Percentiles rank a stretch among this genome's conserved stretches.
These are phyloP conservation scores for Chaenodraco wilsoni DNA, from an alignment of 2,797 vertebrate genomes.

Conservation along the genomic window DNA sequence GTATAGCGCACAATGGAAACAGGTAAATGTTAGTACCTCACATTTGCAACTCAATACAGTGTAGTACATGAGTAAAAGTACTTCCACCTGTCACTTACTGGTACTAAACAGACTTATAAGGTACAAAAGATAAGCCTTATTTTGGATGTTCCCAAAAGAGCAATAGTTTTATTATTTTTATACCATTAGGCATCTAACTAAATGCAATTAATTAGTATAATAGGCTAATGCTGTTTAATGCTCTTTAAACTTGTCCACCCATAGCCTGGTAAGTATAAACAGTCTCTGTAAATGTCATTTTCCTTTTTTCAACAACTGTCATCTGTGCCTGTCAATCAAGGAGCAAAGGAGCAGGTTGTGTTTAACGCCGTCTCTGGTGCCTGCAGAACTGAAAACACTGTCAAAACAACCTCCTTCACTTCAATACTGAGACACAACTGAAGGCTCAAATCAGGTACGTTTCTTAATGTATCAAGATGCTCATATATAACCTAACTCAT, in stretches of 20 bases:
- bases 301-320: conserved; percentile 60
- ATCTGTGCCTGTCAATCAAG: conserved; percentile 83
- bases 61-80: no score
- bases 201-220: neutral
- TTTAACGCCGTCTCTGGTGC: conserved; percentile 32
- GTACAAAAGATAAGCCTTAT: neutral
- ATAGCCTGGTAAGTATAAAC: neutral
- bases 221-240: neutral
- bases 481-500: conserved; percentile 2
- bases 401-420: conserved; percentile 6
- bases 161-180: neutral
- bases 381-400: conserved; percentile 33
- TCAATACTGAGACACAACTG: conserved; percentile 19
- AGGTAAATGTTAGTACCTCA: no score
- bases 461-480: neutral
- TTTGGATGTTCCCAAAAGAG: neutral
- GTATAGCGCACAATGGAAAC: no score
- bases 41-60: no score
- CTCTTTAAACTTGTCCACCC: neutral
- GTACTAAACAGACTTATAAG: neutral
- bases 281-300: conserved; percentile 31
- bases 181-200: neutral
- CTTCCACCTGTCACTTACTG: neutral
- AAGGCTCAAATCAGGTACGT: conserved; percentile 64
- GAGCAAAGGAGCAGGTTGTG: conserved; percentile 37